These are phyloP conservation scores for Ametastegia equiseti DNA, from an alignment of 2,888 invertebrate genomes.

Conservation along the genomic window DNA sequence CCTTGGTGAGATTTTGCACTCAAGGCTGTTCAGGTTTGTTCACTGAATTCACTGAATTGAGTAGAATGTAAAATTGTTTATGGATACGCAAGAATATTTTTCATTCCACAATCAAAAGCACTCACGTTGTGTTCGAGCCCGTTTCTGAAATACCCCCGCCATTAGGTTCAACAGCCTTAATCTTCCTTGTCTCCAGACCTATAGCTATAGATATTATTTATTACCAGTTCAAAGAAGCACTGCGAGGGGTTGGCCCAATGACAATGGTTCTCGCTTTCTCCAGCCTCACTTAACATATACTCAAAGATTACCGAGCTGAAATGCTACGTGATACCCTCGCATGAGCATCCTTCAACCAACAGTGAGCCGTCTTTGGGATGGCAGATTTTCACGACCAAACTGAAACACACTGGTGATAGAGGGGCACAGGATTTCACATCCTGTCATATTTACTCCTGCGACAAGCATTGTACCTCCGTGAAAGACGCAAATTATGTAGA, in stretches of 20 bases:
- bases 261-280: not conserved
- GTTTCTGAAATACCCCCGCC: too few species aligned
- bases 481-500: not conserved
- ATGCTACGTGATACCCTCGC: not conserved
- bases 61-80: too few species aligned
- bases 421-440: constrained; percentile 1
- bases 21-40: too few species aligned
- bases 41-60: too few species aligned
- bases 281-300: constrained; percentile 20
- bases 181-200: not conserved
- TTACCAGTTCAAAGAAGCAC: not conserved
- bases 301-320: constrained; percentile 9
- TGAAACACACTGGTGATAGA: not conserved
- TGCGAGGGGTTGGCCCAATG: not conserved
- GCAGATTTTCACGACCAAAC: not conserved
- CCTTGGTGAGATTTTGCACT: not conserved
- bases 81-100: too few species aligned
- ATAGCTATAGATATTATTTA: not conserved
- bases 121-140: too few species aligned
- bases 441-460: not conserved
- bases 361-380: not conserved
- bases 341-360: constrained; percentile 16
- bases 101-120: too few species aligned
- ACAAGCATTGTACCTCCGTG: not conserved
- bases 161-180: too few species aligned